Percentiles rank a stretch among this genome's conserved stretches.
phyloP scores from a whole-genome alignment of 1,140 invertebrate genomes.

The Drosophila aff. region DNA sequence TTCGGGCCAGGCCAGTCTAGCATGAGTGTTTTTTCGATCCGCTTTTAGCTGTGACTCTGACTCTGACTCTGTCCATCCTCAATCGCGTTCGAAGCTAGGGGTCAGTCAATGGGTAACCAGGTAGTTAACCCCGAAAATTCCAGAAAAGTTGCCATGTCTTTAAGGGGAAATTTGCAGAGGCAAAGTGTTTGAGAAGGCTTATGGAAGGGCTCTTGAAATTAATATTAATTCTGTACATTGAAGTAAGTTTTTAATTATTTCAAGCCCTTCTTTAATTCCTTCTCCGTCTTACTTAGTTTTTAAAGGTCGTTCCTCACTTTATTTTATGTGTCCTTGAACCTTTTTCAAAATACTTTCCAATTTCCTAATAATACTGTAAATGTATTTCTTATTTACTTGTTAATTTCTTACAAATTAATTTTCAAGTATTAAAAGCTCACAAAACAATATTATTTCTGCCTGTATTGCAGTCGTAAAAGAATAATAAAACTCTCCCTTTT shows the following conservation, averaged over 20 bases:
- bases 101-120: conserved; percentile 25
- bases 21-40: background rate
- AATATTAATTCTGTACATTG: background rate
- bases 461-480: conserved; percentile 1
- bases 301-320: too few species aligned
- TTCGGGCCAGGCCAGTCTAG: conserved; percentile 38
- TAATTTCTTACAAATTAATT: background rate
- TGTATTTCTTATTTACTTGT: background rate
- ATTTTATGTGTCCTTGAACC: background rate
- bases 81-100: conserved; percentile 17
- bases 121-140: conserved; percentile 35
- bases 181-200: background rate
- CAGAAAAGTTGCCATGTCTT: background rate
- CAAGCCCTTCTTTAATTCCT: background rate
- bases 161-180: background rate
- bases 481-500: conserved; percentile 36
- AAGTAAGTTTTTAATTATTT: background rate
- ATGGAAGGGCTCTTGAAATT: background rate
- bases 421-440: too few species aligned
- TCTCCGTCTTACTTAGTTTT: background rate
- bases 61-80: conserved; percentile 24
- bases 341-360: background rate
- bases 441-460: background rate
- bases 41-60: conserved; percentile 4
- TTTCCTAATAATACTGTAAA: background rate